phyloP scores from a whole-genome alignment of 2,888 invertebrate species.

The Melanostoma scalare region DNA sequence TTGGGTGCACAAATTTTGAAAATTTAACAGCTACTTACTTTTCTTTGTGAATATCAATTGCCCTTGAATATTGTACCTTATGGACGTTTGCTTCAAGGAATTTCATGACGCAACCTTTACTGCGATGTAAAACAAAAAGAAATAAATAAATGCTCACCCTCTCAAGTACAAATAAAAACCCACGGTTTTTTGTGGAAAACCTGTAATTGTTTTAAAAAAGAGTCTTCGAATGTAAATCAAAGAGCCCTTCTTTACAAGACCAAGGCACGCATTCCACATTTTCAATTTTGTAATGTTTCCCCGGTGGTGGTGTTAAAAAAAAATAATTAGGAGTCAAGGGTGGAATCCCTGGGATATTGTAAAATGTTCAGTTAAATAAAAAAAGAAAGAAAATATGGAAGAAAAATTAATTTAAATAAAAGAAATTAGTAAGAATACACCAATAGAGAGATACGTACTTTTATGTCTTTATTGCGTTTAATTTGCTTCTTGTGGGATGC shows the following conservation, averaged over 20 bases:
- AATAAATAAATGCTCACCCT: too few relatives aligned
- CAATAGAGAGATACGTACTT: background rate
- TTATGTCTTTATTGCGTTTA: too few relatives aligned
- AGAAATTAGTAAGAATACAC: constrained; percentile 12
- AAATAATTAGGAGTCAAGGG: constrained; percentile 48
- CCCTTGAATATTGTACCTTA: too few relatives aligned
- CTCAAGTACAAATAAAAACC: too few relatives aligned
- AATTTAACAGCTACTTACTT: too few relatives aligned
- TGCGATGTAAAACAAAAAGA: too few relatives aligned
- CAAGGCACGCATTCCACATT: constrained; percentile 28
- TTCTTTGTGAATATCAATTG: too few relatives aligned
- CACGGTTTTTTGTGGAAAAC: background rate
- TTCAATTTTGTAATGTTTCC: constrained; percentile 49
- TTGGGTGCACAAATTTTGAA: too few relatives aligned
- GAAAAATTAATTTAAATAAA: constrained; percentile 16
- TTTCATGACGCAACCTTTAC: too few relatives aligned
- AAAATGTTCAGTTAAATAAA: constrained; percentile 9
- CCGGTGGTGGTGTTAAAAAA: constrained; percentile 42
- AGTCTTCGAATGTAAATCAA: constrained; percentile 32
- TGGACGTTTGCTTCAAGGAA: too few relatives aligned
- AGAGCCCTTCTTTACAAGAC: constrained; percentile 2
- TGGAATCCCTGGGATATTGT: constrained; percentile 49
- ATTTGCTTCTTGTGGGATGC: too few relatives aligned
- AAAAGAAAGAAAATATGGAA: background rate
- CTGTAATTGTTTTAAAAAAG: constrained; percentile 10